Base-by-base conservation (phyloP, 2,888 invertebrate genomes). In the Pandemis corylana region DNA sequence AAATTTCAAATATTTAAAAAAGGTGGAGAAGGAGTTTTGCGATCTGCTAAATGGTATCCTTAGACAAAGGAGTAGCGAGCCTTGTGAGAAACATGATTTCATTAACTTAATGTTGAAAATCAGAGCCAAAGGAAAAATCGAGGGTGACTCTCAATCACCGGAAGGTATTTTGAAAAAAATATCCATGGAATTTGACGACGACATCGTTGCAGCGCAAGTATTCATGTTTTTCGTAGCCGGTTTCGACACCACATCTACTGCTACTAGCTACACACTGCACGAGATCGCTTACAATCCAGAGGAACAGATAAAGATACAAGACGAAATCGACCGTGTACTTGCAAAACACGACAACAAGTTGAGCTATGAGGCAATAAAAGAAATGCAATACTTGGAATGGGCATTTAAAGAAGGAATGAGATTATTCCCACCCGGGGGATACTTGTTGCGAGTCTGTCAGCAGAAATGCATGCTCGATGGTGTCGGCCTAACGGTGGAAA, bases 161-260 rank as follows among this genome's bases (percentile, higher is more conserved):
- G 87, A 89, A 46, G 89, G 89, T 3, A 83, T 79, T 0, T 78
- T 51, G 42, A 66, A 72, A 9, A 61, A 87, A 10, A 85, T 84
- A 0, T 86, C 87, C 70, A 79, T 89, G 80, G 86, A 89, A 44
- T 81, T 90, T 82, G 84, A 86, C 64, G 76, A 83, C 0, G 71
- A 79, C 15, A 80, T 82, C 61, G 81, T 91, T 77, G 85, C 80
- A 2, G 89, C 91, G 5, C 91, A 91, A 78, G 85, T 89, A 5
- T 89, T 89, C 28, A 77, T 91, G 12, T 92, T 92, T 78, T 92
- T 92, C 46, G 87, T 84, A 7, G 94, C 93, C n/a, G 94, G 95
- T 4, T 94, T 91, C 51, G 94, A 94, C 78, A 94, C 94, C 0
- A 92, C 93, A 0, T 92, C 94, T 0, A 90, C 0, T 59, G 87